Percentiles rank a stretch among this genome's conserved stretches.
phyloP scores from a whole-genome alignment of 1,140 invertebrate genomes.

The Drosophila rufa region DNA sequence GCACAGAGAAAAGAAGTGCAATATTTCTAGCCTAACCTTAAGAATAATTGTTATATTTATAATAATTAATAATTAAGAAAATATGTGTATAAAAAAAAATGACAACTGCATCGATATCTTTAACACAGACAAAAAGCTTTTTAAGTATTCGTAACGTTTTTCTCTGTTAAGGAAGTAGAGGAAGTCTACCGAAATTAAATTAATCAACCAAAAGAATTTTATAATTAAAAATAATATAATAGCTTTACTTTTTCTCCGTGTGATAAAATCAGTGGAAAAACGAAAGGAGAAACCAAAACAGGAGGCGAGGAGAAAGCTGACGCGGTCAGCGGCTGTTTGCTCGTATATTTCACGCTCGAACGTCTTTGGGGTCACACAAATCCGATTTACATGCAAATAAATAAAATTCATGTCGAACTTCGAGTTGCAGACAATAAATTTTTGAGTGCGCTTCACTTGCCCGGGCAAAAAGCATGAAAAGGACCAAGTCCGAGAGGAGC shows the following conservation, averaged over 20 bases:
- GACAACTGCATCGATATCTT: too few relatives aligned
- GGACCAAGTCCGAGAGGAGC: constrained; percentile 1
- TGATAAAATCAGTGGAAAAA: constrained; percentile 17
- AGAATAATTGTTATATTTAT: too few relatives aligned
- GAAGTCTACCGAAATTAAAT: too few relatives aligned
- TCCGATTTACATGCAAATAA: constrained; percentile 84
- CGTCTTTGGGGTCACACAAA: constrained; percentile 82
- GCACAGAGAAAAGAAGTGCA: background rate
- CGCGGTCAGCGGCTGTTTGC: constrained; percentile 60
- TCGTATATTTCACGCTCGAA: constrained; percentile 77
- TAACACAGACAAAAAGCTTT: too few relatives aligned
- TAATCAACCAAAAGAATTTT: too few relatives aligned
- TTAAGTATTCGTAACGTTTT: too few relatives aligned
- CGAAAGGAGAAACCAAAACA: background rate
- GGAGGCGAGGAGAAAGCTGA: constrained; percentile 17
- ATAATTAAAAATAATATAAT: too few relatives aligned
- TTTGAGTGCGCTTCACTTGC: constrained; percentile 77
- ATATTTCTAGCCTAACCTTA: too few relatives aligned
- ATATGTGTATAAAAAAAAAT: too few relatives aligned
- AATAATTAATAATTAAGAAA: too few relatives aligned
- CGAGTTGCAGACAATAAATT: constrained; percentile 82
- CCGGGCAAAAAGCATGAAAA: constrained; percentile 30
- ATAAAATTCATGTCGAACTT: constrained; percentile 84
- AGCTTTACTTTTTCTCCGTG: background rate
- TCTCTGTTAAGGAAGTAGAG: too few relatives aligned